phyloP scores from a whole-genome alignment of 1,140 invertebrate species.

The Saxidomus purpurata region DNA sequence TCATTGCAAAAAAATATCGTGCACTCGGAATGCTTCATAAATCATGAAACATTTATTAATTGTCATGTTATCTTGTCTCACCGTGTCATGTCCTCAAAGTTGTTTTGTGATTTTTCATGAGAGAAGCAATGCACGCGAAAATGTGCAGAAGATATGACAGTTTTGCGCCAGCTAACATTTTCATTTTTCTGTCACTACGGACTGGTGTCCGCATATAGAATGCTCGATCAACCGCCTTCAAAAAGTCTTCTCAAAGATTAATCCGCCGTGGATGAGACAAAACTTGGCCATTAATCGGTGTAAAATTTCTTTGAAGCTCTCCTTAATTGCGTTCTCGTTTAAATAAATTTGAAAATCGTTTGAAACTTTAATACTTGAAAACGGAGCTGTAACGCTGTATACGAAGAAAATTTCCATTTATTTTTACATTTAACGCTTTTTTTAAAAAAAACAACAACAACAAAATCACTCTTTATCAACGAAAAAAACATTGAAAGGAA shows the following conservation, averaged over 20 bases:
- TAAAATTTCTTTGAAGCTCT: slow-evolving; percentile 38
- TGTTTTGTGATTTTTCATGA: neutral
- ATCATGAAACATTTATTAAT: neutral
- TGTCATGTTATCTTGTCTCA: neutral
- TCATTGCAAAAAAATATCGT: too few relatives aligned
- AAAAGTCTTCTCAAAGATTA: slow-evolving; percentile 25
- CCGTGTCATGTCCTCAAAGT: neutral
- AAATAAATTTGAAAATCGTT: slow-evolving; percentile 42
- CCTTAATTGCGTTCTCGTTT: slow-evolving; percentile 33
- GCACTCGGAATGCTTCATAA: neutral
- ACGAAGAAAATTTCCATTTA: neutral
- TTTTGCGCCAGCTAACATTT: neutral
- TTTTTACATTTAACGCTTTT: neutral
- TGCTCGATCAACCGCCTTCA: neutral
- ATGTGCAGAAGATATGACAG: neutral
- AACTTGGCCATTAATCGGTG: slow-evolving; percentile 40
- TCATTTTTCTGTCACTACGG: slow-evolving; percentile 39
- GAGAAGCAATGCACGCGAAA: neutral
- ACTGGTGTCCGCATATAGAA: neutral
- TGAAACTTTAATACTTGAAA: neutral
- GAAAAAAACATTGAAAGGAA: slow-evolving; percentile 3
- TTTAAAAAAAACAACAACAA: neutral
- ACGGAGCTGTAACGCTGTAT: neutral
- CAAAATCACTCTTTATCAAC: too few relatives aligned
- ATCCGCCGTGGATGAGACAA: neutral